Conservation (phyloP, 2,888 invertebrate genomes). For the Melanargia galathea region DNA sequence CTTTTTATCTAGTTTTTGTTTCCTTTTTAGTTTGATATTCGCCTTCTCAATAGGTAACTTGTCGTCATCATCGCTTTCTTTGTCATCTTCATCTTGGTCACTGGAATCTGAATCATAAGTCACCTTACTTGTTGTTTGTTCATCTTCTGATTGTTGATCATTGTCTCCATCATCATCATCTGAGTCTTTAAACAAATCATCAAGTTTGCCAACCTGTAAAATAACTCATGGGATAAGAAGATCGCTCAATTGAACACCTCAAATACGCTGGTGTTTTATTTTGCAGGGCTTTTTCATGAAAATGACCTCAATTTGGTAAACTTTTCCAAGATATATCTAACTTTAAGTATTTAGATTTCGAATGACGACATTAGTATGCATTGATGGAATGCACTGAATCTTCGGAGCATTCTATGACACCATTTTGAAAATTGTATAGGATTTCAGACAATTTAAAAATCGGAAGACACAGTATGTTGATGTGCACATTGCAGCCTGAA, state of each 20-base stretch:
- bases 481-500: too few relatives aligned
- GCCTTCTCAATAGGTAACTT: constrained; percentile 93
- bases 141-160: constrained; percentile 59
- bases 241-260: neutral
- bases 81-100: constrained; percentile 57
- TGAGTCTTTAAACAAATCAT: constrained; percentile 79
- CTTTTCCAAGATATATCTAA: too few relatives aligned
- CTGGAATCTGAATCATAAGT: constrained; percentile 66
- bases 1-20: constrained; percentile 86
- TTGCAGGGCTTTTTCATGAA: too few relatives aligned
- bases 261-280: too few relatives aligned
- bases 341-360: too few relatives aligned
- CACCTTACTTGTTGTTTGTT: constrained; percentile 52
- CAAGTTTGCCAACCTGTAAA: constrained; percentile 74
- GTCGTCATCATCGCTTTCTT: constrained; percentile 82
- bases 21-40: constrained; percentile 88
- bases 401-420: too few relatives aligned
- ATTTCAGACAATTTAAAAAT: too few relatives aligned
- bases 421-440: too few relatives aligned
- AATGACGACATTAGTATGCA: too few relatives aligned
- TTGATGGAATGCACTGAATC: too few relatives aligned
- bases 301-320: too few relatives aligned
- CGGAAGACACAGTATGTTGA: too few relatives aligned
- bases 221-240: constrained; percentile 40
- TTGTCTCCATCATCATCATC: constrained; percentile 51